A percentile compares a stretch with the other conserved stretches of the same genome.
phyloP scores from a whole-genome alignment of 2,888 invertebrate species.

The Petrophora chlorosata region DNA sequence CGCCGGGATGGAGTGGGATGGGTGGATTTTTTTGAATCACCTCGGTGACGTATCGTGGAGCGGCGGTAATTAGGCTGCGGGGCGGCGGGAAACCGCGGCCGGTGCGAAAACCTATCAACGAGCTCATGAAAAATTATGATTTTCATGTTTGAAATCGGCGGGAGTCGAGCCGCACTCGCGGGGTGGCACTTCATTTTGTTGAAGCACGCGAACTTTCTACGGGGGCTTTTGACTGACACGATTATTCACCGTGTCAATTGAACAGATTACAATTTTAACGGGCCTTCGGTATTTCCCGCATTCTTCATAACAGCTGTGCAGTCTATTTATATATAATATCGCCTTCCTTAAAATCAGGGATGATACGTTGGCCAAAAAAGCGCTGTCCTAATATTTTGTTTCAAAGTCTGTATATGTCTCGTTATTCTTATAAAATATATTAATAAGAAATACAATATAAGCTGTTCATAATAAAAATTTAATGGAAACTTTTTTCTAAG shows the following conservation, averaged over 20 bases:
- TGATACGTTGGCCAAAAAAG: too few species aligned
- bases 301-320: background rate
- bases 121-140: slow-evolving; percentile 83
- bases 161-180: slow-evolving; percentile 41
- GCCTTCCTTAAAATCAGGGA: too few species aligned
- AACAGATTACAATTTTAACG: slow-evolving; percentile 29
- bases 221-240: slow-evolving; percentile 52
- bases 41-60: slow-evolving; percentile 81
- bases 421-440: too few species aligned
- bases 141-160: slow-evolving; percentile 71
- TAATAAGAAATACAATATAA: too few species aligned
- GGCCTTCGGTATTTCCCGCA: slow-evolving; percentile 3
- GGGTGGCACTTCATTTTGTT: slow-evolving; percentile 71
- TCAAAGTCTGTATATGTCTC: too few species aligned
- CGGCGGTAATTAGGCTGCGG: slow-evolving; percentile 82
- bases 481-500: too few species aligned
- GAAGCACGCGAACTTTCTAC: slow-evolving; percentile 62
- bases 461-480: too few species aligned
- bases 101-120: slow-evolving; percentile 82
- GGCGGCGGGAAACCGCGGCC: slow-evolving; percentile 82
- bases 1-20: slow-evolving; percentile 70
- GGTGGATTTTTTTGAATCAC: slow-evolving; percentile 81
- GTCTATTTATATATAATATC: too few species aligned
- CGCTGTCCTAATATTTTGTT: too few species aligned
- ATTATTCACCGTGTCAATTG: slow-evolving; percentile 42